Percentiles rank a stretch among this genome's conserved stretches.
Conservation (phyloP, 1,140 invertebrate genomes). For the Anastatus disparis region DNA sequence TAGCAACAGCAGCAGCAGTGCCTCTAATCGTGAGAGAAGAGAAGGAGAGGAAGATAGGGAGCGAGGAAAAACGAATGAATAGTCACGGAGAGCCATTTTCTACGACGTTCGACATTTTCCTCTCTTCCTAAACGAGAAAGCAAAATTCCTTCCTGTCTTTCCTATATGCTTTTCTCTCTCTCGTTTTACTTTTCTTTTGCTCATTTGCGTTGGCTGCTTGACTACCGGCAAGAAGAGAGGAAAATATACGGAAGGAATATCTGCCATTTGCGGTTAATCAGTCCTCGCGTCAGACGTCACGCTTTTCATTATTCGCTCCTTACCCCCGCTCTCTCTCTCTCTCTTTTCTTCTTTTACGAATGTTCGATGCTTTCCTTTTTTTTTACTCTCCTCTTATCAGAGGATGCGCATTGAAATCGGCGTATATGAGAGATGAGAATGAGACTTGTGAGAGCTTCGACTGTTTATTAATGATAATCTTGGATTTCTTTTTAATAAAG, state of each 20-base stretch:
- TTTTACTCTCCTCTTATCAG: not conserved
- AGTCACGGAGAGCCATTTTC: slow-evolving; percentile 38
- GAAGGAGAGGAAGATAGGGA: slow-evolving; percentile 40
- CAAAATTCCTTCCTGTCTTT: slow-evolving; percentile 41
- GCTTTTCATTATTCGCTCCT: slow-evolving; percentile 41
- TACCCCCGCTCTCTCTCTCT: too few species aligned
- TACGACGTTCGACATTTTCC: slow-evolving; percentile 37
- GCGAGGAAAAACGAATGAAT: slow-evolving; percentile 46
- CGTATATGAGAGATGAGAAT: too few species aligned
- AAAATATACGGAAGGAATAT: slow-evolving; percentile 39
- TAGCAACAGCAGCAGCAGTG: not conserved
- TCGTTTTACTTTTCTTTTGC: slow-evolving; percentile 6
- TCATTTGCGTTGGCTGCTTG: not conserved
- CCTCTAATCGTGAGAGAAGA: slow-evolving; percentile 1
- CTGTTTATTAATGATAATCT: not conserved
- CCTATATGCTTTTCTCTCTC: slow-evolving; percentile 1
- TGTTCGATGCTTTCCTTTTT: not conserved
- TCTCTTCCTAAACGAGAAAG: slow-evolving; percentile 38
- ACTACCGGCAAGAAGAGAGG: too few species aligned
- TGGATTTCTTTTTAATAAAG: not conserved
- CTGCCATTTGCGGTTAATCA: slow-evolving; percentile 43
- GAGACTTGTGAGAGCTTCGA: not conserved
- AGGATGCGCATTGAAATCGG: too few species aligned
- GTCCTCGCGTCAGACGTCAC: slow-evolving; percentile 30
- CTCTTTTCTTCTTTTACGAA: slow-evolving; percentile 8